Evolutionary conservation across 2,888 invertebrate species (phyloP).

Genomic region (Serripes groenlandicus): DNA sequence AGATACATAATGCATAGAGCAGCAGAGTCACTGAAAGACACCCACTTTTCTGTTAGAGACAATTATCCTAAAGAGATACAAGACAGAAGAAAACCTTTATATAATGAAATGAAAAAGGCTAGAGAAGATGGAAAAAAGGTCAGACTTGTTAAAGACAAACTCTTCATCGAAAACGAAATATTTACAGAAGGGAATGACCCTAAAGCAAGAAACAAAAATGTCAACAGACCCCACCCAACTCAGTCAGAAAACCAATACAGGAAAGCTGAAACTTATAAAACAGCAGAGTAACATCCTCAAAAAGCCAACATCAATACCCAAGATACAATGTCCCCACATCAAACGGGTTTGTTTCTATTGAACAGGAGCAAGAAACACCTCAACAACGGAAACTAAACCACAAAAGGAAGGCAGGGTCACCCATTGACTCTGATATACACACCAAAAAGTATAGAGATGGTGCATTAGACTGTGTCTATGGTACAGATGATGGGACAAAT

Average conservation of each 20-base stretch:
- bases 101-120: conserved; percentile 18
- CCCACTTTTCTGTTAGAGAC: background rate
- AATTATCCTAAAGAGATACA: conserved; percentile 13
- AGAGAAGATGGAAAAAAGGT: background rate
- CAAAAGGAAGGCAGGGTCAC: conserved; percentile 2
- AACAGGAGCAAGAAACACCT: background rate
- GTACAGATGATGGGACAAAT: too few relatives aligned
- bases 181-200: background rate
- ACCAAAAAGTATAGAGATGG: background rate
- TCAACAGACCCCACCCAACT: too few relatives aligned
- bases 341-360: background rate
- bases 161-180: conserved; percentile 8
- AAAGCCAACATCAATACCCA: background rate
- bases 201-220: too few relatives aligned
- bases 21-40: background rate
- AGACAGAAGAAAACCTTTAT: conserved; percentile 21
- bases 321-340: background rate
- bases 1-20: background rate
- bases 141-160: conserved; percentile 9
- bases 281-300: background rate
- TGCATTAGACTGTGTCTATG: too few relatives aligned
- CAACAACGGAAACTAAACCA: background rate
- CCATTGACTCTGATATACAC: background rate
- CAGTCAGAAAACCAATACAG: too few relatives aligned
- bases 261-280: background rate